Percentiles rank a stretch among this genome's conserved stretches.
Evolutionary conservation across 1,140 invertebrate genomes (phyloP).

Genomic region (Hylaeus volcanicus): DNA sequence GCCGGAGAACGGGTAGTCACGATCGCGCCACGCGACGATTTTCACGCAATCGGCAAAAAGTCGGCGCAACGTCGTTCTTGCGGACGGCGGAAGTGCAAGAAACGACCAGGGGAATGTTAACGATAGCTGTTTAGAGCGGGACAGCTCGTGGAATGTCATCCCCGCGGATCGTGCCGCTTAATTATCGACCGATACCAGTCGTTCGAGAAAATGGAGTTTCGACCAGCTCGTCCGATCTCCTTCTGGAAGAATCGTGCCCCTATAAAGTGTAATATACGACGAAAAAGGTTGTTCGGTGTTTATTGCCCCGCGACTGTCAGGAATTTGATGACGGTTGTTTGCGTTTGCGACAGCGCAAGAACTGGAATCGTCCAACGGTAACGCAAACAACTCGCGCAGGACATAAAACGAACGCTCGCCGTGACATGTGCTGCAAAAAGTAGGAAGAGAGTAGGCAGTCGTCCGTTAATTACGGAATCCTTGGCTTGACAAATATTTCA

Average conservation of each 20-base stretch:
- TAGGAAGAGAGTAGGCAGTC: not conserved
- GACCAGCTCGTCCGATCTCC: too few relatives aligned
- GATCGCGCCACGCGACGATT: conserved; percentile 52
- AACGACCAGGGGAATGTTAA: conserved; percentile 18
- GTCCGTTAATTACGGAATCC: conserved; percentile 1
- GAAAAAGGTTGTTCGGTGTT: not conserved
- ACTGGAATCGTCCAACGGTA: not conserved
- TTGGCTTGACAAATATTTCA: not conserved
- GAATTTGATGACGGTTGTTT: not conserved
- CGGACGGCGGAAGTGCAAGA: conserved; percentile 22
- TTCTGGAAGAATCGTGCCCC: too few relatives aligned
- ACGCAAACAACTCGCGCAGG: not conserved
- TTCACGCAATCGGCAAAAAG: conserved; percentile 47
- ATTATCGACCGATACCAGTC: not conserved
- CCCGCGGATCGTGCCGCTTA: not conserved
- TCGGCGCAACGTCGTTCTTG: not conserved
- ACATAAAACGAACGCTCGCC: not conserved
- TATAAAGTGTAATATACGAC: too few relatives aligned
- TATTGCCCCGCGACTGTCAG: not conserved
- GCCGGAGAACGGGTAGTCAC: conserved; percentile 13
- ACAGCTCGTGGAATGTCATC: conserved; percentile 3
- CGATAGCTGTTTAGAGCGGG: not conserved
- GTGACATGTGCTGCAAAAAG: not conserved
- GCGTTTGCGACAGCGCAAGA: not conserved
- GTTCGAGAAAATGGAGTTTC: not conserved